Percentiles rank a stretch among this genome's conserved stretches.
These are phyloP conservation scores for Lithobates pipiens DNA, from an alignment of 2,797 vertebrate species.

Conservation along the genomic window DNA sequence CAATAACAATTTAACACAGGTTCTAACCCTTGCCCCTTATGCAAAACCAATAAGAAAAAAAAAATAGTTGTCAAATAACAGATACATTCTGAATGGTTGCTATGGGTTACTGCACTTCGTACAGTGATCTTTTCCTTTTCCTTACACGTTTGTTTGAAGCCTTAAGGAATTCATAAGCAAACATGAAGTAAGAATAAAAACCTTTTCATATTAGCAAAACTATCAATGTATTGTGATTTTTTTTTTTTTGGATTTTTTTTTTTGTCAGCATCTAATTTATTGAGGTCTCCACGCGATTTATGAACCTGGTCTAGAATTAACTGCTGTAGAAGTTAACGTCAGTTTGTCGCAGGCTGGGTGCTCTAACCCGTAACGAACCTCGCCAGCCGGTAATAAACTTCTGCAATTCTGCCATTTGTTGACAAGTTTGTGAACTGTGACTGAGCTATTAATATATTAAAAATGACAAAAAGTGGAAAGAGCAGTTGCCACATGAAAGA, in stretches of 20 bases:
- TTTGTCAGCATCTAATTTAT: not conserved
- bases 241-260: not conserved
- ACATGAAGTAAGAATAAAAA: not conserved
- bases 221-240: not conserved
- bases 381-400: constrained; percentile 35
- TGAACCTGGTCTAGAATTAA: constrained; percentile 18
- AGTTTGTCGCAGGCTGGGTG: constrained; percentile 14
- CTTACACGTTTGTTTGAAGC: not conserved
- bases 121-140: not conserved
- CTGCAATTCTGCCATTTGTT: constrained; percentile 46
- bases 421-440: constrained; percentile 50
- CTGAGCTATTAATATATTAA: constrained; percentile 45
- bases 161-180: not conserved
- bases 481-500: constrained; percentile 15
- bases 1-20: not conserved
- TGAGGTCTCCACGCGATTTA: not conserved
- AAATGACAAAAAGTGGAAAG: constrained; percentile 19
- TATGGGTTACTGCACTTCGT: not conserved
- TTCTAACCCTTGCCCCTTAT: not conserved
- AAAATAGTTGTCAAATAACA: not conserved
- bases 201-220: not conserved
- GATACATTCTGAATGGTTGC: not conserved
- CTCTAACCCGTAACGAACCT: constrained; percentile 36
- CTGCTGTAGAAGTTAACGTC: constrained; percentile 26
- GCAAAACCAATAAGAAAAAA: too few species aligned